phyloP scores from a whole-genome alignment of 2,888 invertebrate species.

The Pemphredon lugubris region DNA sequence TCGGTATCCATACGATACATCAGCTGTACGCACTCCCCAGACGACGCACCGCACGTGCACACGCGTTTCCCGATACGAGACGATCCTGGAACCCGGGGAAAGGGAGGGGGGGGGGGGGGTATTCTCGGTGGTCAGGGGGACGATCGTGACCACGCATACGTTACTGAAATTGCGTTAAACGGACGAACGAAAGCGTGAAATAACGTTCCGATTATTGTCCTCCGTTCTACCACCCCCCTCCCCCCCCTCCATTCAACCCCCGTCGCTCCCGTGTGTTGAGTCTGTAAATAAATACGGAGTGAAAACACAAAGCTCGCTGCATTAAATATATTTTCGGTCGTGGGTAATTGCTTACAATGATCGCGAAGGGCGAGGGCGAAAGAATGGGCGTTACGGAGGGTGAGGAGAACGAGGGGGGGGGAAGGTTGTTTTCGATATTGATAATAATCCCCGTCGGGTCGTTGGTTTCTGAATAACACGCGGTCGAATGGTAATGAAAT shows the following conservation, averaged over 20 bases:
- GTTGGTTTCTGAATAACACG: slow-evolving; percentile 35
- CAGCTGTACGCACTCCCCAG: too few species aligned
- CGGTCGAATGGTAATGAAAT: slow-evolving; percentile 30
- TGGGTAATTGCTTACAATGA: slow-evolving; percentile 41
- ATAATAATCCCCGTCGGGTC: slow-evolving; percentile 12
- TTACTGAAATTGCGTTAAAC: slow-evolving; percentile 57
- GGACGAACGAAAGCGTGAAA: slow-evolving; percentile 55
- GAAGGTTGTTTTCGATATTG: background rate
- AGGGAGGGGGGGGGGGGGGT: too few species aligned
- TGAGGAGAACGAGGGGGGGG: too few species aligned
- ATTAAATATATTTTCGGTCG: slow-evolving; percentile 22
- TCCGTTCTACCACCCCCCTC: background rate
- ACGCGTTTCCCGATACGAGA: too few species aligned
- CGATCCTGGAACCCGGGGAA: too few species aligned
- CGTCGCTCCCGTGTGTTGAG: too few species aligned
- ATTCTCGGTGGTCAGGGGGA: too few species aligned
- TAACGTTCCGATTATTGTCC: slow-evolving; percentile 50
- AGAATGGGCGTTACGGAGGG: too few species aligned
- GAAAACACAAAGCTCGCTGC: slow-evolving; percentile 16
- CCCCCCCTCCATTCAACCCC: background rate
- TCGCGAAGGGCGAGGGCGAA: background rate
- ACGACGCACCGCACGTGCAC: too few species aligned
- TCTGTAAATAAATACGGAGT: slow-evolving; percentile 14
- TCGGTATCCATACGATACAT: too few species aligned
- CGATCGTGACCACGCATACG: slow-evolving; percentile 61